Evolutionary conservation across 2,113 vertebrate species (phyloP).

Genomic region (Pyxicephalus adspersus): DNA sequence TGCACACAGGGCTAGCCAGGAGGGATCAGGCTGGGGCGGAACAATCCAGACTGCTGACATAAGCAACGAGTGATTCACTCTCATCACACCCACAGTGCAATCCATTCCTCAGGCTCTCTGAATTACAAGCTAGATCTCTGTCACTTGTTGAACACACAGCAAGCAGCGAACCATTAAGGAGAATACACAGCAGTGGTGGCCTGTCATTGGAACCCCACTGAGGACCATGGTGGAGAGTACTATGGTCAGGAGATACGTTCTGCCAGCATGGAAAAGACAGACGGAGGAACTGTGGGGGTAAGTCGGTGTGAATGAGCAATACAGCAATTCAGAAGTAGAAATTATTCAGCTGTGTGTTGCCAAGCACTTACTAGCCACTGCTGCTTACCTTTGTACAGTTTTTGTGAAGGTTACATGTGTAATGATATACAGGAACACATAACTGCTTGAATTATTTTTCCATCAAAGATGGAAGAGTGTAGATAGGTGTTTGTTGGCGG

Average conservation of each 20-base stretch:
- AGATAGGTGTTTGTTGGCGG: too few relatives aligned
- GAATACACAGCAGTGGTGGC: background rate
- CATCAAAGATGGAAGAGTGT: too few relatives aligned
- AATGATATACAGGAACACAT: too few relatives aligned
- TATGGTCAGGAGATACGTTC: background rate
- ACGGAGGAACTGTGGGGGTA: constrained; percentile 1
- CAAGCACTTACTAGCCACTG: background rate
- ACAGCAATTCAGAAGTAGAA: background rate
- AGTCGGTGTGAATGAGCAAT: background rate
- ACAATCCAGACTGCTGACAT: constrained; percentile 39
- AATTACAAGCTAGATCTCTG: constrained; percentile 6
- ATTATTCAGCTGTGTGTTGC: background rate
- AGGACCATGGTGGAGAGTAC: background rate
- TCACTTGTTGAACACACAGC: constrained; percentile 40
- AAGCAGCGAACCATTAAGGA: background rate
- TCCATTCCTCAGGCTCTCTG: constrained; percentile 38
- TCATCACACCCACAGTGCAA: constrained; percentile 47
- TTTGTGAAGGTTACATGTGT: too few relatives aligned
- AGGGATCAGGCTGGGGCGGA: constrained; percentile 5
- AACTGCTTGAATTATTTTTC: too few relatives aligned
- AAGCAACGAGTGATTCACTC: constrained; percentile 37
- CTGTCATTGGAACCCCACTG: background rate
- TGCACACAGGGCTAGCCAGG: background rate
- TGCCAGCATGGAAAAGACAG: constrained; percentile 2
- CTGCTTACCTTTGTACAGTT: too few relatives aligned